Conservation (phyloP, 2,888 invertebrate genomes). For the Lacanobia wlatinum region DNA sequence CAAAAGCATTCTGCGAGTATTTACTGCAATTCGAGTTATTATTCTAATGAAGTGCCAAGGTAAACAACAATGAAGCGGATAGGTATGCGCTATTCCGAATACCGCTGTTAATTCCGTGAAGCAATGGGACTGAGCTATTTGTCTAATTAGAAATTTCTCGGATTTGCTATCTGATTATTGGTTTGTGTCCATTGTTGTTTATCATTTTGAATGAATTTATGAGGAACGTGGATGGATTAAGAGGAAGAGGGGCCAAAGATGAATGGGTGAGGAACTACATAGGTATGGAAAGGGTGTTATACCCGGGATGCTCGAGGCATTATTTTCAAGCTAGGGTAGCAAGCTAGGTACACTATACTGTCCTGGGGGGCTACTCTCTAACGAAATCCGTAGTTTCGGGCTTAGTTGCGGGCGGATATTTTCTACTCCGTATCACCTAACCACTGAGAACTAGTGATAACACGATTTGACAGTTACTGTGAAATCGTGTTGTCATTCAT, state of each 20-base stretch:
- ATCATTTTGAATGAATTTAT: conserved; percentile 1
- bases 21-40: conserved; percentile 9
- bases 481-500: too few relatives aligned
- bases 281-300: too few relatives aligned
- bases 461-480: too few relatives aligned
- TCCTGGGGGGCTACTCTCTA: too few relatives aligned
- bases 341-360: too few relatives aligned
- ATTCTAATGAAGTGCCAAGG: conserved; percentile 17
- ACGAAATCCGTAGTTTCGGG: too few relatives aligned
- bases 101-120: background rate
- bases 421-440: too few relatives aligned
- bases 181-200: background rate
- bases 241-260: background rate
- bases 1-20: background rate
- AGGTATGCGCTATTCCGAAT: background rate
- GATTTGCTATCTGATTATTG: conserved; percentile 7
- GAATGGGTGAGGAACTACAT: too few relatives aligned
- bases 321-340: too few relatives aligned
- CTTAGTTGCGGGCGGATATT: too few relatives aligned
- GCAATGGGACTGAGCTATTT: conserved; percentile 2
- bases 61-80: background rate
- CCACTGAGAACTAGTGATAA: too few relatives aligned
- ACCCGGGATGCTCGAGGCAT: too few relatives aligned
- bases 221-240: background rate
- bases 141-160: conserved; percentile 19